Evolutionary conservation across 2,888 invertebrate genomes (phyloP).

Genomic region (Zhuqinia jingwanae): DNA sequence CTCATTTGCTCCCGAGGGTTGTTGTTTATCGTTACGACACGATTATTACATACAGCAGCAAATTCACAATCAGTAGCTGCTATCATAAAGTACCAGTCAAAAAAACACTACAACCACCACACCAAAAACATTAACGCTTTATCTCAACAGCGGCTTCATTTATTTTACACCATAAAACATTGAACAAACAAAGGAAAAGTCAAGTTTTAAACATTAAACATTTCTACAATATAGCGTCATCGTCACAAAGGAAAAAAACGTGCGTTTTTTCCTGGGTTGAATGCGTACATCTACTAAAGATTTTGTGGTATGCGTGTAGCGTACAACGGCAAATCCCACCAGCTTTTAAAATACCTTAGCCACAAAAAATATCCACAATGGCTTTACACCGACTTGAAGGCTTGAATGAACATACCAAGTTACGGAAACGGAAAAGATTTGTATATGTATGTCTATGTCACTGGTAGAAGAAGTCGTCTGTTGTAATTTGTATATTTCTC

Average conservation of each 20-base stretch:
- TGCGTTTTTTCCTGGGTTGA: neutral
- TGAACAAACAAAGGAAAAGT: conserved; percentile 43
- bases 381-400: too few relatives aligned
- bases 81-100: neutral
- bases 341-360: too few relatives aligned
- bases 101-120: conserved; percentile 31
- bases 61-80: neutral
- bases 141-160: neutral
- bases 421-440: neutral
- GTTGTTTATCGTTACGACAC: conserved; percentile 57
- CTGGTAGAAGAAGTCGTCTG: neutral
- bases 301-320: neutral
- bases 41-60: conserved; percentile 1
- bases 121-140: neutral
- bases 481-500: too few relatives aligned
- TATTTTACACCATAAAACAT: conserved; percentile 12
- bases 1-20: conserved; percentile 61
- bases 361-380: too few relatives aligned
- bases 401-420: too few relatives aligned
- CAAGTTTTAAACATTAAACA: conserved; percentile 10
- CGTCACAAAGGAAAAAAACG: conserved; percentile 4
- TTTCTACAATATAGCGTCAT: conserved; percentile 16
- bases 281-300: neutral
- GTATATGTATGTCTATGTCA: neutral
- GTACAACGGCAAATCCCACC: conserved; percentile 35